Conservation (phyloP, 2,113 vertebrate genomes). For the Crypturellus undulatus region DNA sequence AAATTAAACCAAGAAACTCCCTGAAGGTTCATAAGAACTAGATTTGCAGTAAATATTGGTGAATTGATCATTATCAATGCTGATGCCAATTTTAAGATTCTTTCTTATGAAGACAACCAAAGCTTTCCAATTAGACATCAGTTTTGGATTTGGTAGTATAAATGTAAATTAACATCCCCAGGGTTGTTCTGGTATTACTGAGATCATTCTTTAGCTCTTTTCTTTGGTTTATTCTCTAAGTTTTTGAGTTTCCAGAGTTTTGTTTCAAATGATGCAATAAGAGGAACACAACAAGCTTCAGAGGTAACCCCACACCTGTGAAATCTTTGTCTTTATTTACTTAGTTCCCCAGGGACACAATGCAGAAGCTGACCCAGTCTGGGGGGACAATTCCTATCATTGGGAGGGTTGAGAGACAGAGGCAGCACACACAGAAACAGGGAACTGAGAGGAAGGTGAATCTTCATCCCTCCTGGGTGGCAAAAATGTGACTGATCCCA, state of each 20-base stretch:
- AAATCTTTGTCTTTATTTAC: not conserved
- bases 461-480: not conserved
- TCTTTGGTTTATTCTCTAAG: not conserved
- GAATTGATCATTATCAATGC: not conserved
- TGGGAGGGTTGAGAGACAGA: not conserved
- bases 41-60: not conserved
- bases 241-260: not conserved
- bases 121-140: not conserved
- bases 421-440: not conserved
- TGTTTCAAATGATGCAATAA: not conserved
- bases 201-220: not conserved
- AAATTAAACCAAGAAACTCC: not conserved
- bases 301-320: accelerated
- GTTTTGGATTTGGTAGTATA: not conserved
- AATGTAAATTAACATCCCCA: not conserved
- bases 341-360: not conserved
- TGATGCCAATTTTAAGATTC: not conserved
- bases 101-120: not conserved
- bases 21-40: not conserved
- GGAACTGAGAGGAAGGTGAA: not conserved
- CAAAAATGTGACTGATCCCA: not conserved
- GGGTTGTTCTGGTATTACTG: not conserved
- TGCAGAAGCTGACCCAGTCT: accelerated
- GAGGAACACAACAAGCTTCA: not conserved
- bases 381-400: not conserved